Conservation (phyloP, 2,888 invertebrate genomes). For the Tetranychus piercei region DNA sequence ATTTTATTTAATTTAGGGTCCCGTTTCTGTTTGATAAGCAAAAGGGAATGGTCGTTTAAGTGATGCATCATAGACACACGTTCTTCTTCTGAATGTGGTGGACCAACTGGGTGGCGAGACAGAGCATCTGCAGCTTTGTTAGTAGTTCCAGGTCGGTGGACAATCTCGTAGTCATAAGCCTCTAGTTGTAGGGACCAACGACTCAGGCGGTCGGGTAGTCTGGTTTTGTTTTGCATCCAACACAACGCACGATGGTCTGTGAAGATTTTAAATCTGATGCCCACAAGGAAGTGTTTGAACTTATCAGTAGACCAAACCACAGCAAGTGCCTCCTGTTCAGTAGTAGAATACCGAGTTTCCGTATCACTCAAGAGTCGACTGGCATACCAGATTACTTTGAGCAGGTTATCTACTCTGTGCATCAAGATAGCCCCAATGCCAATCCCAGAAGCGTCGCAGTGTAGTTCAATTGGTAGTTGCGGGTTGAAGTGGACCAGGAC, state of each 20-base stretch:
- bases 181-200: slow-evolving; percentile 5
- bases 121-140: slow-evolving; percentile 10
- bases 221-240: slow-evolving; percentile 4
- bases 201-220: background rate
- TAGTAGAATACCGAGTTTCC: background rate
- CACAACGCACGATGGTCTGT: slow-evolving; percentile 14
- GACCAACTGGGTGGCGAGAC: background rate
- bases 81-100: too few species aligned
- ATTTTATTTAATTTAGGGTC: background rate
- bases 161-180: background rate
- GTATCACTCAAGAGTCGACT: background rate
- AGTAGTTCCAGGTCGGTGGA: background rate
- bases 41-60: background rate
- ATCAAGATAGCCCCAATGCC: background rate
- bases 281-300: background rate
- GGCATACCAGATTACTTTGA: background rate
- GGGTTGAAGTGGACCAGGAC: slow-evolving; percentile 12
- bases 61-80: background rate
- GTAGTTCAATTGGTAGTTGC: slow-evolving; percentile 11
- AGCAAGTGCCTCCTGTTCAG: slow-evolving; percentile 12
- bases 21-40: background rate
- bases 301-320: background rate
- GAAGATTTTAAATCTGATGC: background rate
- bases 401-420: background rate
- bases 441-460: slow-evolving; percentile 12